Base-by-base conservation (phyloP, 2,888 invertebrate genomes). In the Ditylenchus weischeri region DNA sequence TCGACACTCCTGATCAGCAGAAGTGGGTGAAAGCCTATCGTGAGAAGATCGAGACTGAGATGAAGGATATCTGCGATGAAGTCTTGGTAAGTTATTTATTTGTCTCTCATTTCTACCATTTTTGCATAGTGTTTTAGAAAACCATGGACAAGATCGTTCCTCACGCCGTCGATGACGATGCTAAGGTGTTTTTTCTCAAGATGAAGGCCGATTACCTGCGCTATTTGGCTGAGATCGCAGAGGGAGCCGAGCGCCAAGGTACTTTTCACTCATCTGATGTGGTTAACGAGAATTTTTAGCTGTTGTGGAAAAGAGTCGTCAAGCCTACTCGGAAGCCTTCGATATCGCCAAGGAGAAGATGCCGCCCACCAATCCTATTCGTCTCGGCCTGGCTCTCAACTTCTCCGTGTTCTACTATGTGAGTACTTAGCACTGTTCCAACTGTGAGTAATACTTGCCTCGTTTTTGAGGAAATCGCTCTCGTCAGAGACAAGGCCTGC, bases 121-220 rank as follows among this genome's bases (percentile, higher is more conserved):
- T 43, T 2, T 29, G 29, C n/a, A n/a, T 38, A 11, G 38, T 6
- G 6, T 38, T 43, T 43, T 43, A 43, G 43, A 43, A 43, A 8
- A 43, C 43, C 3, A 43, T 43, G 43, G 43, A 43, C 13, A 43
- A 43, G 15, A 43, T 43, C 8, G 43, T 43, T 43, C 43, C 43
- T 43, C 11, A 43, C 15, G 94, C 95, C 86, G 93, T 91, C 88
- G 93, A 91, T 88, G 91, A 94, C 85, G 94, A 95, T 88, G 93
- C 93, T 87, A 94, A 94, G 90, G 96, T 98, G 86, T 96, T 96
- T 88, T 98, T 98, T 89, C 90, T 95, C 87, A 96, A 96, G 90
- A 96, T 96, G 96, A 96, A 96, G 88, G 96, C 96, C 84, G 96
- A 96, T 88, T 96, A 96, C 89, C 95, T 93, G 89, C 91, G 98